Base-by-base conservation (phyloP, 2,888 invertebrate genomes). In the Oxycera nigricornis region DNA sequence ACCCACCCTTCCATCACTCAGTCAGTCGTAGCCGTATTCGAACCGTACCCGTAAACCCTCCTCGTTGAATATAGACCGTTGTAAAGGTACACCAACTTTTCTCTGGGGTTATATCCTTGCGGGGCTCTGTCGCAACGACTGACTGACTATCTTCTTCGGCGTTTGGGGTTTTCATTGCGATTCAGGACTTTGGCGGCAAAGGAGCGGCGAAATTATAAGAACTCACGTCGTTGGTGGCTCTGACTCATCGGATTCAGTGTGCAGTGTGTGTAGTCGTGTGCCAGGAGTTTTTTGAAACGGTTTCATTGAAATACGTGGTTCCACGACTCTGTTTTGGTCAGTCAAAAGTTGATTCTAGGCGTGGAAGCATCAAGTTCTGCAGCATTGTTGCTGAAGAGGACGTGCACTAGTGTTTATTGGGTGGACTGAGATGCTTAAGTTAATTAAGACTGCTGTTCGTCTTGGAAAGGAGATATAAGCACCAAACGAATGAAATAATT, bases 261-360 rank as follows among this genome's bases (percentile, higher is more conserved):
- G 31, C 20, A 24, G 30, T 52, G 65, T 65, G 59, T 70, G 39
- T 68, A 30, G 59, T 26, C 52, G 61, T 73, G 52, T 73, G 57
- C 39, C 61, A 31, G 22, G 9, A 62, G 73, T 61, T 55, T 74
- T 73, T 62, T 67, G 55, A 74, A 55, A 67, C 73, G 70, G 70
- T 74, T 73, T 61, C 30, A 59, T 73, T 61, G 81, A 81, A 82
- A 83, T 83, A 82, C 82, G 80, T 81, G 82, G 80, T 83, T 82
- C 81, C 82, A 82, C 82, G 82, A 84, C 84, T 85, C 83, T 85
- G 84, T 85, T 85, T 85, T 85, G 85, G 84, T 85, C 84, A 85
- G 85, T 85, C 83, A 84, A 84, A 83, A 85, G 83, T 85, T 84
- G 84, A 82, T 81, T 81, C 82, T 82, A 82, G 82, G 81, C 77